Base-by-base conservation (phyloP, 2,113 vertebrate species). In the Cavia porcellus region DNA sequence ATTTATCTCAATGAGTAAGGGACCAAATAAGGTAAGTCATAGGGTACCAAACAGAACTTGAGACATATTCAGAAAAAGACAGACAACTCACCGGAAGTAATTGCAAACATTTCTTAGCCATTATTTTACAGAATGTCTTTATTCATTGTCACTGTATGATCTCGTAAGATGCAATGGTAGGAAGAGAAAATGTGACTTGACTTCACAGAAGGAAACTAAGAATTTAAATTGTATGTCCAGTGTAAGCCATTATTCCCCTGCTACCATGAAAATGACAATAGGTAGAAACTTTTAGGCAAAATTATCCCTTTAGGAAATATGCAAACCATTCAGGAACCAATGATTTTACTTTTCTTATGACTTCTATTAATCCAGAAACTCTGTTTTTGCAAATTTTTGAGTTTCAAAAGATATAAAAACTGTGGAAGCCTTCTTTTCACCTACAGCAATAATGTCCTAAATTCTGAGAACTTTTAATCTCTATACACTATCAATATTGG, bases 301-400 rank as follows among this genome's bases (percentile, higher is more conserved):
- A 38, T 38, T 77, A 38, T 93, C 28, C 94, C 1, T 28, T 55
- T 19, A 42, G 17, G 45, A 86, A 30, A 35, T 35, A 61, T 4
- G 5, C 8, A 84, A 45, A 84, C 77, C 68, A 42, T 83, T 85
- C 11, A 59, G 2, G 14, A 4, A 1, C 90, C 66, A 94, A 64
- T 59, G 57, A 74, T 74, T 92, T 92, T 92, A n/a, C 8, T 32
- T 88, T 96, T 25, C 64, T 61, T 88, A 30, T 85, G n/a, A 50
- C 30, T 87, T 2, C 13, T 82, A 15, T 1, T 47, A 95, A 90
- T 30, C 38, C 9, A 35, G 45, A 72, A 85, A 42, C 8, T 79
- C 3, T 80, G 5, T 52, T 61, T 94, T 70, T 90, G 17, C 47
- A 22, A 88, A 61, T 64, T 86, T 92, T 38, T 88, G 22, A 15